phyloP scores from a whole-genome alignment of 1,140 invertebrate species.

The Ceratosolen fusciceps region DNA sequence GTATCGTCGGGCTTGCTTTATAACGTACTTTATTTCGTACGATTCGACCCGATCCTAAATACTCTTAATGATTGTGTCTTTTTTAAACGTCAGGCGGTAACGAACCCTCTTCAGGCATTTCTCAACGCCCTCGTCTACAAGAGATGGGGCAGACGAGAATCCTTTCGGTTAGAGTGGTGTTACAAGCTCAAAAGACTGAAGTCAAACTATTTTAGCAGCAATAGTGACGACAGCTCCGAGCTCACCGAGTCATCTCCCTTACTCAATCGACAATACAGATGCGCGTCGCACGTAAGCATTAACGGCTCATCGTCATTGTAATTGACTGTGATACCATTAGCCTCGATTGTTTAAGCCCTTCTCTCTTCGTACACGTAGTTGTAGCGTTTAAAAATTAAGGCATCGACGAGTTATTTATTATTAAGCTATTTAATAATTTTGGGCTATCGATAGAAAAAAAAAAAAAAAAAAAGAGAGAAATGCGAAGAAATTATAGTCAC shows the following conservation, averaged over 20 bases:
- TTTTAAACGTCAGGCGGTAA: slow-evolving; percentile 75
- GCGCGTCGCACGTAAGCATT: slow-evolving; percentile 64
- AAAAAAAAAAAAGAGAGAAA: slow-evolving; percentile 1
- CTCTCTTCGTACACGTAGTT: too few species aligned
- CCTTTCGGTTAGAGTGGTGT: slow-evolving; percentile 64
- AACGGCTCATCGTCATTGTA: slow-evolving; percentile 68
- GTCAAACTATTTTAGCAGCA: slow-evolving; percentile 44
- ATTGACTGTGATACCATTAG: slow-evolving; percentile 37
- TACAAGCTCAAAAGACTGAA: slow-evolving; percentile 57
- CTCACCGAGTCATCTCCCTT: slow-evolving; percentile 64
- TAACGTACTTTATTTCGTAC: neutral
- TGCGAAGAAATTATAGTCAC: neutral
- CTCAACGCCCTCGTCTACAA: slow-evolving; percentile 85
- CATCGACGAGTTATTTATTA: too few species aligned
- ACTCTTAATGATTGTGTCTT: slow-evolving; percentile 44
- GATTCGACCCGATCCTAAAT: too few species aligned
- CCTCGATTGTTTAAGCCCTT: slow-evolving; percentile 18
- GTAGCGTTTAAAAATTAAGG: too few species aligned
- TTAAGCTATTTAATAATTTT: too few species aligned
- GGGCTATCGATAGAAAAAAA: slow-evolving; percentile 3
- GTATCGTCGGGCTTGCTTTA: slow-evolving; percentile 45
- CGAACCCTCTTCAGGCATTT: slow-evolving; percentile 86
- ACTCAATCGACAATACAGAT: slow-evolving; percentile 56
- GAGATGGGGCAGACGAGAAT: slow-evolving; percentile 74
- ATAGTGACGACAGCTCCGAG: slow-evolving; percentile 51